phyloP scores from a whole-genome alignment of 2,888 invertebrate genomes.

The Allacma fusca region DNA sequence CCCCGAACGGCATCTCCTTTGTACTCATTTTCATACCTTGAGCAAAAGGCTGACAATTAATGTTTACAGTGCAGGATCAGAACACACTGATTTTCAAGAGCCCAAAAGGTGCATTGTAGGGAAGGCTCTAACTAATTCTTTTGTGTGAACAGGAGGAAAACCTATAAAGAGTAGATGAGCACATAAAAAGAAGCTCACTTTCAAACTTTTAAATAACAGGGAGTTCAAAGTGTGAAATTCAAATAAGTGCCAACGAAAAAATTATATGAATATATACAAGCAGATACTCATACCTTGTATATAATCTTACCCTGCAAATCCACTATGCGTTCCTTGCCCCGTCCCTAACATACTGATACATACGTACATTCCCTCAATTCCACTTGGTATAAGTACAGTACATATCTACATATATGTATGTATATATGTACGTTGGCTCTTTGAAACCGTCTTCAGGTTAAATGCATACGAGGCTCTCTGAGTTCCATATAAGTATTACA shows the following conservation, averaged over 20 bases:
- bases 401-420: no score
- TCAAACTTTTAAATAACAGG: constrained; percentile 27
- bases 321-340: not conserved
- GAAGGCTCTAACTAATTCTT: constrained; percentile 18
- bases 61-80: not conserved
- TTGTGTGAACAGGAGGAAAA: constrained; percentile 26
- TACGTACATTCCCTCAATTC: no score
- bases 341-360: not conserved
- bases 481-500: no score
- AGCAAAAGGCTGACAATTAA: constrained; percentile 21
- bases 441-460: no score
- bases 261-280: not conserved
- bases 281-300: not conserved
- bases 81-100: constrained; percentile 8
- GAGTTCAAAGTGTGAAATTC: constrained; percentile 40
- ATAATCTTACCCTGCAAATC: not conserved
- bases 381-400: no score
- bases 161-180: constrained; percentile 21
- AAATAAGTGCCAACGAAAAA: constrained; percentile 1
- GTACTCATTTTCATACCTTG: not conserved
- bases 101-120: no score
- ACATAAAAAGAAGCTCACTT: constrained; percentile 38
- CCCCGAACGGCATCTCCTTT: constrained; percentile 1
- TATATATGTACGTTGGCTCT: no score
- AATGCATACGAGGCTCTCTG: no score